A percentile compares a stretch with the other conserved stretches of the same genome.
Conservation (phyloP, 2,797 vertebrate species). For the Hephaestus fuliginosus region DNA sequence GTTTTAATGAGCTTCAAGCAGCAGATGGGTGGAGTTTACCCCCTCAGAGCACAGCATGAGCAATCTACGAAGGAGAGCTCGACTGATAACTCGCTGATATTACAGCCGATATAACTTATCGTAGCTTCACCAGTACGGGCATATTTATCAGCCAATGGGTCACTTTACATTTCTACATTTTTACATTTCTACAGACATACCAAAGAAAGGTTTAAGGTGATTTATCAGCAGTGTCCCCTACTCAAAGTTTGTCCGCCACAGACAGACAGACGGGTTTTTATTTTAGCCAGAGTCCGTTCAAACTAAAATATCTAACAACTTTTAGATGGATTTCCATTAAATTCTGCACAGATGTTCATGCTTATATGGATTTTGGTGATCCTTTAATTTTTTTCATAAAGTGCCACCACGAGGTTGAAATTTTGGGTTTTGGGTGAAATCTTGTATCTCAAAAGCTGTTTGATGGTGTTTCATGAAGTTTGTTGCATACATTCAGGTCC, state of each 20-base stretch:
- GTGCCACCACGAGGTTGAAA: not conserved
- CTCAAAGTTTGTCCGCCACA: not conserved
- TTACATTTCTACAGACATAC: not conserved
- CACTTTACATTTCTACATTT: not conserved
- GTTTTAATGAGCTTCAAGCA: slow-evolving; percentile 35
- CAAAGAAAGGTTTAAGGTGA: not conserved
- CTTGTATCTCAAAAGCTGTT: not conserved
- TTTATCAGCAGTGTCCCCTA: not conserved
- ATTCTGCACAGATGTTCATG: not conserved
- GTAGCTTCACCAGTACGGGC: not conserved
- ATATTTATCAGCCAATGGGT: not conserved
- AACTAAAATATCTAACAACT: not conserved
- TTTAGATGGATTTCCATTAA: accelerated
- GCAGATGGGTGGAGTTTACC: slow-evolving; percentile 15
- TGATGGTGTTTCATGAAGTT: not conserved
- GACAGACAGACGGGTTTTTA: not conserved
- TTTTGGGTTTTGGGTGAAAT: not conserved
- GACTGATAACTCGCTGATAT: not conserved
- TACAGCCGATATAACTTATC: not conserved
- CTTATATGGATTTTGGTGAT: not conserved
- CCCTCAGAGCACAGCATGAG: slow-evolving; percentile 21
- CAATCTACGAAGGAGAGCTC: not conserved
- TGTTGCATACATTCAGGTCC: not conserved
- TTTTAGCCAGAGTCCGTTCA: not conserved
- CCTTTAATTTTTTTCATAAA: not conserved